Base-by-base conservation (phyloP, 2,888 invertebrate genomes). In the Catocala nupta region DNA sequence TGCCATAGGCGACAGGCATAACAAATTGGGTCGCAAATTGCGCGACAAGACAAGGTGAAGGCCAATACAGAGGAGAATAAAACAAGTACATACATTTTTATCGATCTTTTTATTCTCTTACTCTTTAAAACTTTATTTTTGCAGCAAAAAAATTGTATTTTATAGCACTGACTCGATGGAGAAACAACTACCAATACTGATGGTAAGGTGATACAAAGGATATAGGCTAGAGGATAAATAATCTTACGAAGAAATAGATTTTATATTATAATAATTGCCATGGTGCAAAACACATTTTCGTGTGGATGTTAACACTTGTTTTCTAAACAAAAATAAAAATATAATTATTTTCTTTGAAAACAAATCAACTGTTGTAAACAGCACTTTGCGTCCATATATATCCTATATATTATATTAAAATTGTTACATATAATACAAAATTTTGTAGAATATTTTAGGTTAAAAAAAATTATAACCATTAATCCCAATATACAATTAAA, bases 91-190 rank as follows among this genome's bases (percentile, higher is more conserved):
- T n/a, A n/a, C n/a, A n/a, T n/a, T 55, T 70, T 57, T 59, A 80
- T 79, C 78, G 83, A 84, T 84, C 80, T 84, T 71, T 84, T 81
- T 84, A 83, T 82, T 84, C 44, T 63, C 80, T 82, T 83, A 82
- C 74, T 77, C 66, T 77, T 83, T 78, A 76, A 62, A 76, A 78
- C 74, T 72, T 70, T 70, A 69, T 75, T 68, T 60, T 69, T 55
- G 74, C 76, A 79, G 75, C 74, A 78, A 78, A 77, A 76, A 69
- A 70, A 75, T 65, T 65, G 59, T 69, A 70, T 58, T 68, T 70
- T 63, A 71, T 75, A 73, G 65, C 70, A 77, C 68, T 64, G 73
- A 75, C 71, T 78, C 63, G 67, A 75, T 73, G 73, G 64, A 73
- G 73, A 75, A 70, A 63, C 73, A 76, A 60, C 56, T 70, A 70